A percentile compares a stretch with the other conserved stretches of the same genome.
These are phyloP conservation scores for Tetragonula carbonaria DNA, from an alignment of 2,888 invertebrate genomes.

Conservation along the genomic window DNA sequence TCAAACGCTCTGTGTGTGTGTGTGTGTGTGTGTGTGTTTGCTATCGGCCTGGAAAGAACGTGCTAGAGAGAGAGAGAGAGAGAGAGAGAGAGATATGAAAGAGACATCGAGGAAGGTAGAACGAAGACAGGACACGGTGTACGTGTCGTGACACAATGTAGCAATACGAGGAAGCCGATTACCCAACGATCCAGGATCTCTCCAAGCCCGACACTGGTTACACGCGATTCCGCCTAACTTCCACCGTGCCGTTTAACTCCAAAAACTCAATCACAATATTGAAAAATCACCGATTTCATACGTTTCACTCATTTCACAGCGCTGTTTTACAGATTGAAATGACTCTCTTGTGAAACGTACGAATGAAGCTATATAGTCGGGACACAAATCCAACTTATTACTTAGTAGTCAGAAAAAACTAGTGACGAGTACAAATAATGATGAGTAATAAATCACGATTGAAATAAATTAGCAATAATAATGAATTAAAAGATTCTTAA, in stretches of 20 bases:
- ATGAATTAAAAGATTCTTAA: no score
- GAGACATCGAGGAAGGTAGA: neutral
- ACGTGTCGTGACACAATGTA: constrained; percentile 59
- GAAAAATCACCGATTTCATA: no score
- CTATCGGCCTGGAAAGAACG: constrained; percentile 47
- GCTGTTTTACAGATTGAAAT: no score
- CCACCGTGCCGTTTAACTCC: neutral
- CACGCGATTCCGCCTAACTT: constrained; percentile 62
- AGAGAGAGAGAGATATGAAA: neutral
- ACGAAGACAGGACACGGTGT: constrained; percentile 26
- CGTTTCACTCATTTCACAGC: no score
- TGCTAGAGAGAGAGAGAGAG: constrained; percentile 21
- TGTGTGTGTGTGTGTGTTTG: neutral
- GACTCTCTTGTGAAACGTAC: no score
- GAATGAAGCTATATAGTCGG: no score
- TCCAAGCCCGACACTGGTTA: constrained; percentile 52
- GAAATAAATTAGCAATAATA: no score
- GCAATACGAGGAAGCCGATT: constrained; percentile 82
- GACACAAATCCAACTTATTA: no score
- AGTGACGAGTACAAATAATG: no score
- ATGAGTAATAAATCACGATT: no score
- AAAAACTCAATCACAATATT: no score
- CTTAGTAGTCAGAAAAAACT: no score
- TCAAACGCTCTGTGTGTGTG: constrained; percentile 65
- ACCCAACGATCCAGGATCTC: constrained; percentile 75